These are phyloP conservation scores for Clarias fuscus DNA, from an alignment of 2,797 vertebrate species.

Conservation along the genomic window DNA sequence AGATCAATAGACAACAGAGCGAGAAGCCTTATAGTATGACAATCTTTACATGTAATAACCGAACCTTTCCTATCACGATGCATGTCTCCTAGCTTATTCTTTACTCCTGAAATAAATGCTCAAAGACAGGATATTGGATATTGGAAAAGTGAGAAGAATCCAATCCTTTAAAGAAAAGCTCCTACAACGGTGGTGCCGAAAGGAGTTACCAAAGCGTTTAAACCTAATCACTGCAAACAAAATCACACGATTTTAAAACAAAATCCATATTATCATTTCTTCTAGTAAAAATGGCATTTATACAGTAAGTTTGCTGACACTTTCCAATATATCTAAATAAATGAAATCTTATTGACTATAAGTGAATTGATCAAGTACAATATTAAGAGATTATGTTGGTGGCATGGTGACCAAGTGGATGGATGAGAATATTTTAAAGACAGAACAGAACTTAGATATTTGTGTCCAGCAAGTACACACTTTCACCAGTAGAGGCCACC, in stretches of 20 bases:
- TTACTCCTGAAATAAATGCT: constrained; percentile 5
- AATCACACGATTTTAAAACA: neutral
- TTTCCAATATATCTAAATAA: constrained; percentile 1
- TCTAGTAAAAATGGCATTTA: neutral
- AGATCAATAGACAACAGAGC: constrained; percentile 26
- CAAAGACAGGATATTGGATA: neutral
- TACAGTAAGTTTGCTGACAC: neutral
- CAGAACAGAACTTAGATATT: neutral
- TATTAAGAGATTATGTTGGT: neutral
- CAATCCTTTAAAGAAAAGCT: constrained; percentile 7
- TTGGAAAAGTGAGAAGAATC: constrained; percentile 11
- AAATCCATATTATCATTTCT: neutral
- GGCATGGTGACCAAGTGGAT: no score
- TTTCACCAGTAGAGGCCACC: constrained; percentile 68
- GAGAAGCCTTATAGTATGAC: constrained; percentile 40
- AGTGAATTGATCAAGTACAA: neutral
- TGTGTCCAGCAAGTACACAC: constrained; percentile 42
- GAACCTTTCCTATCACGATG: neutral
- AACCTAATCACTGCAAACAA: constrained; percentile 5
- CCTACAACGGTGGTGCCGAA: constrained; percentile 46
- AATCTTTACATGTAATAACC: constrained; percentile 39
- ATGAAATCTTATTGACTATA: neutral
- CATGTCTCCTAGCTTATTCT: neutral
- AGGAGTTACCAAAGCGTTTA: constrained; percentile 42
- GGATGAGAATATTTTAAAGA: no score